Base-by-base conservation (phyloP, 2,113 vertebrate genomes). In the Sylvia atricapilla region DNA sequence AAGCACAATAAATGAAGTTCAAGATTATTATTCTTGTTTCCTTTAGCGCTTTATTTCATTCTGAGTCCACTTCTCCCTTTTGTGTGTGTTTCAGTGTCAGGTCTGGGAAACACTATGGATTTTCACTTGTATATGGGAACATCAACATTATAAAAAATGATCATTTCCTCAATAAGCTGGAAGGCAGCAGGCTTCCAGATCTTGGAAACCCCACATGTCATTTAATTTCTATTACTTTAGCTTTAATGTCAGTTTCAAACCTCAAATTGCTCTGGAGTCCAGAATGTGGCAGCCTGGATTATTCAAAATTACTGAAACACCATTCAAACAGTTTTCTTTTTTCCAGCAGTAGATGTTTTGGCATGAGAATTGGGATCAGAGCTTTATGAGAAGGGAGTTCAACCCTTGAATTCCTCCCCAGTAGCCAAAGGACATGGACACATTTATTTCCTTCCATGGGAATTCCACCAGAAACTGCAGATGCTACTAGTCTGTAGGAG, bases 151-250 rank as follows among this genome's bases (percentile, higher is more conserved):
- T 79, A 82, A 89, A 95, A 94, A 94, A 80, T 31, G 4, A 88
- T 64, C 23, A 83, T 93, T 93, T 96, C 72, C 85, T 91, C 85
- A 77, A 78, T 74, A 83, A 70, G 52, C 44, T 58, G 50, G 59
- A 94, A 27, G 55, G 63, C n/a, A 94, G 41, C 46, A 93, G 50
- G 37, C 35, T 85, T 85, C 59, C 50, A 90, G 46, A 56, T 74
- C 72, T 78, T 86, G 35, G 75, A 94, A 88, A 55, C 90, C 37
- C 89, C 15, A 17, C 0, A 2, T 82, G 33, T 70, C 72, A 74
- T 92, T 87, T 44, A 33, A 75, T 63, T 76, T 46, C 27, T 44
- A 52, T 52, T 93, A 63, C 70, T 94, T 85, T 90, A 86, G 56
- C 33, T 74, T 41, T 69, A 59, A 67, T 56, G 52, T 55, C 21